Percentiles rank a stretch among this genome's conserved stretches.
Conservation (phyloP, 2,113 vertebrate species). For the Embiotoca jacksoni region DNA sequence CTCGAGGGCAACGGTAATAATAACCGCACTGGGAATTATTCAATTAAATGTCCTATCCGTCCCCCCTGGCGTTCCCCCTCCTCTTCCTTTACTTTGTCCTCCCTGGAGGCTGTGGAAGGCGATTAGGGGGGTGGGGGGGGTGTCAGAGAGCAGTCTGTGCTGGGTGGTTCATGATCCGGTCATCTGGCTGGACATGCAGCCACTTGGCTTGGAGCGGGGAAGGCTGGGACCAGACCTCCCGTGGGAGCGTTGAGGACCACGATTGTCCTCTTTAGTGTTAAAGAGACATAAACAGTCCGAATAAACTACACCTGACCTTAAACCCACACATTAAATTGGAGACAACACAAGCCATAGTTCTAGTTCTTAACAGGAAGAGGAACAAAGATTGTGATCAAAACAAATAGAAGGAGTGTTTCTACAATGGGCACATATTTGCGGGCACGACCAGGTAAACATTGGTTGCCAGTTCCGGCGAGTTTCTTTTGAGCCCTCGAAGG, state of each 20-base stretch:
- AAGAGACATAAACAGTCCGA: not conserved
- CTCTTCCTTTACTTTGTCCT: constrained; percentile 48
- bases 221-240: constrained; percentile 14
- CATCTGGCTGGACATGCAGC: constrained; percentile 58
- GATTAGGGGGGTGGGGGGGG: constrained; percentile 12
- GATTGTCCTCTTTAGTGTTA: constrained; percentile 11
- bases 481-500: constrained; percentile 24
- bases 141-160: constrained; percentile 57
- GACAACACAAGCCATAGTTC: constrained; percentile 38
- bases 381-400: constrained; percentile 32
- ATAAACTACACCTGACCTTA: constrained; percentile 35
- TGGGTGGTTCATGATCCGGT: constrained; percentile 64
- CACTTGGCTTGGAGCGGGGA: constrained; percentile 26
- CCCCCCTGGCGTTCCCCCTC: constrained; percentile 43
- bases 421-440: constrained; percentile 13
- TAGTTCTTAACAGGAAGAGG: constrained; percentile 43
- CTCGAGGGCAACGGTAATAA: constrained; percentile 60
- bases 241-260: constrained; percentile 8
- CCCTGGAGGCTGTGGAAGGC: constrained; percentile 26
- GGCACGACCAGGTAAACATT: constrained; percentile 3
- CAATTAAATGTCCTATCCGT: constrained; percentile 78
- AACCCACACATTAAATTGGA: constrained; percentile 24
- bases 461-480: constrained; percentile 7
- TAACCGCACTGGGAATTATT: constrained; percentile 78
- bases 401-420: constrained; percentile 14